A percentile compares a stretch with the other conserved stretches of the same genome.
phyloP scores from a whole-genome alignment of 2,888 invertebrate species.

The Selenia dentaria region DNA sequence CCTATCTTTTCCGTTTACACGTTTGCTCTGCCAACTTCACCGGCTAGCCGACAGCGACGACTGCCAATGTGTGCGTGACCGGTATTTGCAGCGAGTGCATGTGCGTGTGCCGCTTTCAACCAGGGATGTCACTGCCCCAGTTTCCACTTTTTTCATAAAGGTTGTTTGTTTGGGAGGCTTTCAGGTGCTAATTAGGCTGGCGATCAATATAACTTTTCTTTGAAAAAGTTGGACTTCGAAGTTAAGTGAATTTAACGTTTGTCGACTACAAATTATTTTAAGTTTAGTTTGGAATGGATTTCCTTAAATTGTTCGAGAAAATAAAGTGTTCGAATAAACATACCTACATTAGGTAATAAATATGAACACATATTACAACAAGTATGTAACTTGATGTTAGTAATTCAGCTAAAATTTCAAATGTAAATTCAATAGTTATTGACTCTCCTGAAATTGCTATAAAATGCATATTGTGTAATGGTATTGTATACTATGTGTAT shows the following conservation, averaged over 20 bases:
- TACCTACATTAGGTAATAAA: too few species aligned
- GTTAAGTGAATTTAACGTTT: constrained; percentile 10
- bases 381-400: too few species aligned
- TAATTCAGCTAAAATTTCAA: too few species aligned
- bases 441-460: too few species aligned
- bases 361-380: too few species aligned
- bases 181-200: constrained; percentile 31
- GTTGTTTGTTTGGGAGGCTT: constrained; percentile 29
- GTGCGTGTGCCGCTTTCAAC: constrained; percentile 18
- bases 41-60: constrained; percentile 15
- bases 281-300: neutral
- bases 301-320: too few species aligned
- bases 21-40: constrained; percentile 68
- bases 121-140: constrained; percentile 51
- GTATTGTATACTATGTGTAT: too few species aligned
- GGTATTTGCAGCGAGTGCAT: constrained; percentile 11
- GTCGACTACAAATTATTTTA: constrained; percentile 5
- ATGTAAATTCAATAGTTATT: too few species aligned
- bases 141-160: constrained; percentile 35
- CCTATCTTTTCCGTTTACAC: constrained; percentile 78
- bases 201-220: constrained; percentile 23
- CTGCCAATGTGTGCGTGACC: constrained; percentile 20
- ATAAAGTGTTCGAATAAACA: too few species aligned
- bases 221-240: constrained; percentile 13
- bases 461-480: too few species aligned